Percentiles rank a stretch among this genome's conserved stretches.
Conservation (phyloP, 2,113 vertebrate species). For the Gymnocephalus cernua region DNA sequence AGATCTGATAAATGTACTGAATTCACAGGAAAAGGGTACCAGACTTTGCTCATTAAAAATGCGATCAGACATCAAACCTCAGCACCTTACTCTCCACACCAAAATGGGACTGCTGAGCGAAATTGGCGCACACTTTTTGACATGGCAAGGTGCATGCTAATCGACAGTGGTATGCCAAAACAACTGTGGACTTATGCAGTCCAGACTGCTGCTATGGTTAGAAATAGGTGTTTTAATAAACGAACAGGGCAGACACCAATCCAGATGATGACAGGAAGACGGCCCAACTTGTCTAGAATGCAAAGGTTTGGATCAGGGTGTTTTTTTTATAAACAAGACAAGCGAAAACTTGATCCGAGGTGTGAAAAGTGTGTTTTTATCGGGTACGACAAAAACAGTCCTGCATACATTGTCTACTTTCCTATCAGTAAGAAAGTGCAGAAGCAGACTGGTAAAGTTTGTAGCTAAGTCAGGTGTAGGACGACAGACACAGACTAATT, state of each 20-base stretch:
- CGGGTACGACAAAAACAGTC: neutral
- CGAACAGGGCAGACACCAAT: too few relatives aligned
- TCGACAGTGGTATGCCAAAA: neutral
- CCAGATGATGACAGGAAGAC: neutral
- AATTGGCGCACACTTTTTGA: neutral
- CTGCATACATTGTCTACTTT: neutral
- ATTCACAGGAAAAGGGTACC: neutral
- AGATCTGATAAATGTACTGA: neutral
- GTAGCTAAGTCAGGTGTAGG: neutral
- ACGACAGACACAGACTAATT: neutral
- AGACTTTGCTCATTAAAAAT: conserved; percentile 4
- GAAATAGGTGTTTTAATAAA: too few relatives aligned
- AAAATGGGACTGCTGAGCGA: conserved; percentile 8
- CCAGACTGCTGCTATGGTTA: too few relatives aligned
- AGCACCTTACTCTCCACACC: neutral
- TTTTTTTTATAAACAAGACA: neutral
- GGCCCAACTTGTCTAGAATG: neutral
- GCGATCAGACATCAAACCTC: conserved; percentile 45
- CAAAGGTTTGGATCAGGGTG: neutral
- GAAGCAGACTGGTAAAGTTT: neutral
- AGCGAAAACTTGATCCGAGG: neutral
- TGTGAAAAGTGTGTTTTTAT: neutral
- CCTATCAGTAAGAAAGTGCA: neutral
- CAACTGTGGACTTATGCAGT: neutral
- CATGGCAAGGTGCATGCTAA: conserved; percentile 5